Evolutionary conservation across 2,113 vertebrate species (phyloP).

Genomic region (Psephotus haematonotus): DNA sequence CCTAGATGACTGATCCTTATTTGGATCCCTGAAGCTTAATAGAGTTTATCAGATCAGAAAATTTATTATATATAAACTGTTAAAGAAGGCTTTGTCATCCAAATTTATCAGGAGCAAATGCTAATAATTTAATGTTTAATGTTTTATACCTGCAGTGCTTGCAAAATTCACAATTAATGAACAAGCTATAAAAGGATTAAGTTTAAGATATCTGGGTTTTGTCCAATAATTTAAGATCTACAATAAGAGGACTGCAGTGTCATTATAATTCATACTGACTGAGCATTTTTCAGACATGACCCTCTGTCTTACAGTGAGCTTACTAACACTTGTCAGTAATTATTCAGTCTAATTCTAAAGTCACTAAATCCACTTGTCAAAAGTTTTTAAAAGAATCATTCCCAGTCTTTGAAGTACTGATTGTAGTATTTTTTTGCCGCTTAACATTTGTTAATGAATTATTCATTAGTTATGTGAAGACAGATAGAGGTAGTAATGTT

Average conservation of each 20-base stretch:
- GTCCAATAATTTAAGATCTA: not conserved
- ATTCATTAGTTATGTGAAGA: not conserved
- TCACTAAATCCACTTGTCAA: not conserved
- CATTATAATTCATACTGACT: not conserved
- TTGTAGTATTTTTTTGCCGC: not conserved
- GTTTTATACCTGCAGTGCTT: not conserved
- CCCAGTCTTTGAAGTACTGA: not conserved
- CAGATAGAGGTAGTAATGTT: not conserved
- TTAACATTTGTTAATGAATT: not conserved
- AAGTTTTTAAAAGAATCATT: not conserved
- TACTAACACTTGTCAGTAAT: not conserved
- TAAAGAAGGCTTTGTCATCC: not conserved
- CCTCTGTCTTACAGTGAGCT: not conserved
- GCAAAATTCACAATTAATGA: not conserved
- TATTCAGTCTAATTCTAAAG: not conserved
- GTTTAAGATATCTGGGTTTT: not conserved
- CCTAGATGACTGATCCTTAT: not conserved
- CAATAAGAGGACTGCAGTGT: not conserved
- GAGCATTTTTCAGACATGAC: not conserved
- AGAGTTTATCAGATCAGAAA: not conserved
- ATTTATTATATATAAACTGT: not conserved
- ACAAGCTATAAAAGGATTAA: not conserved
- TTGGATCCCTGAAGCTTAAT: not conserved
- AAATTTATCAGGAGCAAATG: not conserved
- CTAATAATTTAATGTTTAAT: not conserved